These are phyloP conservation scores for Fabriciana adippe DNA, from an alignment of 2,888 invertebrate species.

Conservation along the genomic window DNA sequence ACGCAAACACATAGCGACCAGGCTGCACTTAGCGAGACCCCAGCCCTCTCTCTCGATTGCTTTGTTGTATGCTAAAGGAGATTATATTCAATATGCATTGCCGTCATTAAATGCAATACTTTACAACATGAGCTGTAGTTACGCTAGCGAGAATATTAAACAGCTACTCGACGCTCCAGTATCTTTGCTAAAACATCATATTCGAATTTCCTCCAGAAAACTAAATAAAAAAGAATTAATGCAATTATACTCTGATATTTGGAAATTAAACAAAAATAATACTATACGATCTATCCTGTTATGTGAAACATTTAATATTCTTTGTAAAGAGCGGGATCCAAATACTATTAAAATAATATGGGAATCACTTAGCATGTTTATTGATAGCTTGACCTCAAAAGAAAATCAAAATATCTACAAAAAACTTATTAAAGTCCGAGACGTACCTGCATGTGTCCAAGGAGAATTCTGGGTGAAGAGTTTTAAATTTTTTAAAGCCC, in stretches of 20 bases:
- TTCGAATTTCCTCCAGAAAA: slow-evolving; percentile 56
- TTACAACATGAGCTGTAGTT: slow-evolving; percentile 50
- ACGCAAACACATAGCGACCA: slow-evolving; percentile 59
- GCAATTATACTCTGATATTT: slow-evolving; percentile 51
- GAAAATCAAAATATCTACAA: slow-evolving; percentile 61
- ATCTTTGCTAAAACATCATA: slow-evolving; percentile 64
- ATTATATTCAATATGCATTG: slow-evolving; percentile 62
- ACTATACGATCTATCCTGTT: slow-evolving; percentile 59
- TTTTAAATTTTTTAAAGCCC: slow-evolving; percentile 53
- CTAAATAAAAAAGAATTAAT: slow-evolving; percentile 50
- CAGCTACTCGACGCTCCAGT: slow-evolving; percentile 57
- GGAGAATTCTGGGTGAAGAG: slow-evolving; percentile 54
- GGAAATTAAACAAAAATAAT: slow-evolving; percentile 59
- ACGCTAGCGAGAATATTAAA: slow-evolving; percentile 47
- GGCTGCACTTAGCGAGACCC: slow-evolving; percentile 61
- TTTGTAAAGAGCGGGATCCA: slow-evolving; percentile 53
- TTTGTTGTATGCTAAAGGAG: slow-evolving; percentile 62
- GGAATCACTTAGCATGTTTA: slow-evolving; percentile 54
- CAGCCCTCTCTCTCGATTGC: slow-evolving; percentile 51
- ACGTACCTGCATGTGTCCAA: slow-evolving; percentile 52
- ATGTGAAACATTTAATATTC: slow-evolving; percentile 51
- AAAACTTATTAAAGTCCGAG: slow-evolving; percentile 44
- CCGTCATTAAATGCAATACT: slow-evolving; percentile 60
- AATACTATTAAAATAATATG: slow-evolving; percentile 49
- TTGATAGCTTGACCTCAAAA: slow-evolving; percentile 55